Conservation (phyloP, 2,888 invertebrate genomes). For the Andrena minutula region DNA sequence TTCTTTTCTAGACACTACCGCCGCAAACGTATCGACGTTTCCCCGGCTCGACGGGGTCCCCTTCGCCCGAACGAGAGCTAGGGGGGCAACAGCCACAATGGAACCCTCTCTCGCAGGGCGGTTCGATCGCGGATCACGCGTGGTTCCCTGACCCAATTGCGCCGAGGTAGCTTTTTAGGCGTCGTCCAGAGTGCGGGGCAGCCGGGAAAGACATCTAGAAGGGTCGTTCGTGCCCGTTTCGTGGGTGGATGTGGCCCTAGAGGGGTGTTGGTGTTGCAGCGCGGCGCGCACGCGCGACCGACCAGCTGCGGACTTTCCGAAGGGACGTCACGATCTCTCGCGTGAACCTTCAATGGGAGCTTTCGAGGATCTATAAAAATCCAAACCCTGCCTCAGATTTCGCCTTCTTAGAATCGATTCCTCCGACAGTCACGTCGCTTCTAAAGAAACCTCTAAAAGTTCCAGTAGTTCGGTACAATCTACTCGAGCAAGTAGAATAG, state of each 20-base stretch:
- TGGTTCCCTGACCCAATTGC: slow-evolving; percentile 59
- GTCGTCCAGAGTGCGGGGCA: slow-evolving; percentile 51
- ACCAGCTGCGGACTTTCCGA: slow-evolving; percentile 72
- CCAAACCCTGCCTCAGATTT: neutral
- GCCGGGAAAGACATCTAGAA: slow-evolving; percentile 38
- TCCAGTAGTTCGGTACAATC: too few species aligned
- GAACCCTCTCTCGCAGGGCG: neutral
- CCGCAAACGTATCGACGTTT: too few species aligned
- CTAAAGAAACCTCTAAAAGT: neutral
- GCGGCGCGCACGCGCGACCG: slow-evolving; percentile 67
- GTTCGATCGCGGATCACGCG: slow-evolving; percentile 54
- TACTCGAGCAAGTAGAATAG: neutral
- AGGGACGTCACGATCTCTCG: slow-evolving; percentile 33
- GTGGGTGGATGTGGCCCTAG: slow-evolving; percentile 33
- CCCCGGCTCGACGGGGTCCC: too few species aligned
- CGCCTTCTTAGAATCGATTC: neutral
- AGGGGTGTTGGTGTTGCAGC: slow-evolving; percentile 61
- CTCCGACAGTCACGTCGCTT: neutral
- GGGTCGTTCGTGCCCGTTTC: slow-evolving; percentile 15
- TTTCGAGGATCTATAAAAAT: neutral
- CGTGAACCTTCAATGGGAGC: slow-evolving; percentile 24
- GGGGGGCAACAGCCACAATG: too few species aligned
- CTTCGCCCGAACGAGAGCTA: too few species aligned
- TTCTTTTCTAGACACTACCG: neutral
- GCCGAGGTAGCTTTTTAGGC: slow-evolving; percentile 45